Percentiles rank a stretch among this genome's conserved stretches.
Evolutionary conservation across 2,888 invertebrate genomes (phyloP).

Genomic region (Marasmarcha lunaedactyla): DNA sequence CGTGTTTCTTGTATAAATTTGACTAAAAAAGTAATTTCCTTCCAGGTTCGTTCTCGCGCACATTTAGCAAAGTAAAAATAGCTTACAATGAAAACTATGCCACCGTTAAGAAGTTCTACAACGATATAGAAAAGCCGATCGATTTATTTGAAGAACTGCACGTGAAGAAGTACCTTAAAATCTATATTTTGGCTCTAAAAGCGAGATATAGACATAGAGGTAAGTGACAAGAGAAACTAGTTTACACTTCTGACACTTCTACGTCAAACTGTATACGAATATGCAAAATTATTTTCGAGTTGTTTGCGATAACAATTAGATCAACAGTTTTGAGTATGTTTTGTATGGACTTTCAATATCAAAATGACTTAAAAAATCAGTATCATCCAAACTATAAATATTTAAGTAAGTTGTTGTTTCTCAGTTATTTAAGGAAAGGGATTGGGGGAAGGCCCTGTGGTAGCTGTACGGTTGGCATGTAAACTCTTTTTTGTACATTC

Average conservation of each 20-base stretch:
- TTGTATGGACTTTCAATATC: too few species aligned
- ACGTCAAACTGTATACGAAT: background rate
- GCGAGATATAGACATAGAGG: slow-evolving; percentile 52
- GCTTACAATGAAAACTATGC: slow-evolving; percentile 44
- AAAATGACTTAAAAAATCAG: too few species aligned
- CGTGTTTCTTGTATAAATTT: too few species aligned
- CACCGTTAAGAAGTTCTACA: slow-evolving; percentile 48
- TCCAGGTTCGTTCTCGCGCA: slow-evolving; percentile 49
- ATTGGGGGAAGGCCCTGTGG: too few species aligned
- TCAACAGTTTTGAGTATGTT: too few species aligned
- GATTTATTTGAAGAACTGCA: slow-evolving; percentile 33
- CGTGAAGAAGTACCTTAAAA: slow-evolving; percentile 46
- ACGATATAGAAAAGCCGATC: slow-evolving; percentile 43
- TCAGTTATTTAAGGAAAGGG: too few species aligned
- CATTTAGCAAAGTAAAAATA: slow-evolving; percentile 54
- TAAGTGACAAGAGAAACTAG: slow-evolving; percentile 16
- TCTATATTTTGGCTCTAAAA: slow-evolving; percentile 51
- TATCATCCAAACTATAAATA: too few species aligned
- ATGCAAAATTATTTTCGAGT: background rate
- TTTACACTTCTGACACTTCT: background rate
- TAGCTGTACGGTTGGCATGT: too few species aligned
- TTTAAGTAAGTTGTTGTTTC: too few species aligned
- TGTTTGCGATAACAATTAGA: background rate
- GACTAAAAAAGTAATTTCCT: too few species aligned
- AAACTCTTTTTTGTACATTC: too few species aligned